Conservation (phyloP, 2,888 invertebrate genomes). For the Apomyelois bistriatella region DNA sequence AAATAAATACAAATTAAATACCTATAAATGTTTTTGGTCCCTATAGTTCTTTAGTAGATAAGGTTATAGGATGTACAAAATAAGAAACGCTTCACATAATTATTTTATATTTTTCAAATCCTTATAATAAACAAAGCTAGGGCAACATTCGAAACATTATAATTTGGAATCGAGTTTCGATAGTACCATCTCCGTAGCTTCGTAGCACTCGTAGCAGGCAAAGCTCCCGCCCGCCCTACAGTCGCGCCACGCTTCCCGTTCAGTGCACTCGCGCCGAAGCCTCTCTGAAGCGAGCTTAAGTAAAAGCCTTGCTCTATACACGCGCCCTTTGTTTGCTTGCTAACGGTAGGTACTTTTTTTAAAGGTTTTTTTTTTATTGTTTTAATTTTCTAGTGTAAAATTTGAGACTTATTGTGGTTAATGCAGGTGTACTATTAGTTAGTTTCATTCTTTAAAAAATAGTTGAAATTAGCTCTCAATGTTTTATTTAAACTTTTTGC, state of each 20-base stretch:
- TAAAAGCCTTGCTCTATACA: constrained; percentile 11
- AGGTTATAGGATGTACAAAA: too few relatives aligned
- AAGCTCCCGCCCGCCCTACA: constrained; percentile 46
- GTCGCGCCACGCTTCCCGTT: constrained; percentile 39
- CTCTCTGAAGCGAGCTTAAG: constrained; percentile 8
- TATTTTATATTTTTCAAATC: too few relatives aligned
- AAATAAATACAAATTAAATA: too few relatives aligned
- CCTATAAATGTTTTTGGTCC: too few relatives aligned
- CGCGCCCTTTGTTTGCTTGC: constrained; percentile 24
- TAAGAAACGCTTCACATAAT: too few relatives aligned
- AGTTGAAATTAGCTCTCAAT: too few relatives aligned
- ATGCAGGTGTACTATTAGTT: neutral
- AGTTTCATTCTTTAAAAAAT: too few relatives aligned
- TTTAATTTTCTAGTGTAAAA: neutral
- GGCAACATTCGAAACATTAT: too few relatives aligned
- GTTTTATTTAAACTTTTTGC: too few relatives aligned
- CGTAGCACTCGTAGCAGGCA: constrained; percentile 27
- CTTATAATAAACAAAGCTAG: too few relatives aligned
- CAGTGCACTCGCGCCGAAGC: constrained; percentile 39
- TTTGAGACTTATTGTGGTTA: neutral
- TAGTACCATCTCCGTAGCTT: constrained; percentile 23
- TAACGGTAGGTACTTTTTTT: constrained; percentile 16
- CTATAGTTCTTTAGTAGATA: too few relatives aligned
- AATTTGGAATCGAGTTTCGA: constrained; percentile 24
- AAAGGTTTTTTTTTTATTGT: neutral